Base-by-base conservation (phyloP, 1,140 invertebrate species). In the Leptopilina clavipes region DNA sequence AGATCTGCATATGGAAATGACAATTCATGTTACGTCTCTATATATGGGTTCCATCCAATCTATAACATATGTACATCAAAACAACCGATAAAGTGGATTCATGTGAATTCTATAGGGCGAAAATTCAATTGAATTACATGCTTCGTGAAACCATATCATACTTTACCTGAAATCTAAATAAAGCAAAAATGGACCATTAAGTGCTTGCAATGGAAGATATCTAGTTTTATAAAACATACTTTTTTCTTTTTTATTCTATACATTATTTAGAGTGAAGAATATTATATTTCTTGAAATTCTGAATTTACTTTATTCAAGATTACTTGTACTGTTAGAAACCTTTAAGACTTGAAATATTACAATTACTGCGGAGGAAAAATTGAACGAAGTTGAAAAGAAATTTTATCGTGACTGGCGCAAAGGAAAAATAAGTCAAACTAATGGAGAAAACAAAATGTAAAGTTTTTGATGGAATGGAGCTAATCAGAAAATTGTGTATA, bases 51-150 rank as follows among this genome's bases (percentile, higher is more conserved):
- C n/a, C 48, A n/a, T 52, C 6, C 14, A 17, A 52, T 52, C 48
- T 52, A 52, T 52, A 52, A 52, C 48, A 52, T 52, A 52, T 17
- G n/a, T 52, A 52, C 48, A 52, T 52, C 48, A 52, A 52, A 52
- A 52, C 48, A 52, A 52, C 48, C 48, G 48, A 52, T 52, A 52
- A 52, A 52, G 48, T 52, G 45, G 45, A 48, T 48, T 48, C 45
- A 48, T 48, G 45, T 48, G 48, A 52, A 17, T 17, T 52, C 14
- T 52, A 52, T 52, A 52, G 48, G 48, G 48, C 48, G 48, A 52
- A 52, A 52, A 52, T 52, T 52, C 48, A 52, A 52, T 52, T 52
- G 48, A 52, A 52, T 52, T 52, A 52, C 48, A 52, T 52, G 48
- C 48, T 52, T 52, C 48, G n/a, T 17, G 48, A 52, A 52, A 52